phyloP scores from a whole-genome alignment of 35 echinoderm and acorn worm genomes.

The Antedon bifida region DNA sequence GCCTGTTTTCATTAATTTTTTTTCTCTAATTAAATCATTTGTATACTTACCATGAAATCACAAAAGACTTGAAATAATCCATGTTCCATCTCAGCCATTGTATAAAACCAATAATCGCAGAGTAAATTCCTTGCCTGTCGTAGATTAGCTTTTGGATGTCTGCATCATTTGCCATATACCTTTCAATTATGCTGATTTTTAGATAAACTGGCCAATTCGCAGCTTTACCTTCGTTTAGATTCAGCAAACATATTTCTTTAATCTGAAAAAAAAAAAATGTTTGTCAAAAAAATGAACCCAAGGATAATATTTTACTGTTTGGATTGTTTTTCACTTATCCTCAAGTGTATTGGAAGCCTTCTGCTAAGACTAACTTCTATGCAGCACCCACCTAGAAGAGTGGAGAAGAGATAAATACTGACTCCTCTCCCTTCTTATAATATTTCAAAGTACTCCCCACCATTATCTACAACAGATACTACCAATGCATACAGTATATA shows the following conservation, averaged over 20 bases:
- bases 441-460: too few relatives aligned
- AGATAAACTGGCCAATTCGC: conserved; percentile 38
- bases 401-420: too few relatives aligned
- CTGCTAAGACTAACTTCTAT: too few relatives aligned
- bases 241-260: conserved; percentile 29
- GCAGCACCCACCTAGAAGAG: too few relatives aligned
- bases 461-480: too few relatives aligned
- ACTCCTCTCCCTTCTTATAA: too few relatives aligned
- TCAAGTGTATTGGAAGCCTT: too few relatives aligned
- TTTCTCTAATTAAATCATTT: too few relatives aligned
- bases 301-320: background rate
- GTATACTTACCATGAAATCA: too few relatives aligned
- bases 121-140: conserved; percentile 32
- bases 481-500: too few relatives aligned
- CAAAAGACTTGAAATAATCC: background rate
- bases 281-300: background rate
- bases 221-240: conserved; percentile 52
- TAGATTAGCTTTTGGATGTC: conserved; percentile 28
- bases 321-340: background rate
- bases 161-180: conserved; percentile 32
- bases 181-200: conserved; percentile 48
- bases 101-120: conserved; percentile 17
- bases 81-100: conserved; percentile 30
- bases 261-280: conserved; percentile 12
- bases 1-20: too few relatives aligned